Evolutionary conservation across 2,888 invertebrate species (phyloP), one percentile per base, ranked within the genome.

Genomic region (Lepidochrysops patricia): DNA sequence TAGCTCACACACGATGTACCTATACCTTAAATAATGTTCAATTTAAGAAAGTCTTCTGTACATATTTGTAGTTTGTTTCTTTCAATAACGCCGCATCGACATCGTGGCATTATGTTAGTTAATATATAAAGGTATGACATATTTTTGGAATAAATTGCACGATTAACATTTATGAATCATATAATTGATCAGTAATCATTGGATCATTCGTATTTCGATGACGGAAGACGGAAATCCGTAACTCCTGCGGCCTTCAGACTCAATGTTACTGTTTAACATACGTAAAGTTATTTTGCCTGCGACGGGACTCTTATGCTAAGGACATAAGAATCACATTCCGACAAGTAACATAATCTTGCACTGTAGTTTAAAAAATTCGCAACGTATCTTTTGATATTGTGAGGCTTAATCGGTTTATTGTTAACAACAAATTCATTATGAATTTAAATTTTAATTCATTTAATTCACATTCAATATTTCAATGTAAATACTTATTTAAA

Each of bases 171-270:
- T 29, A 23, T 23, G 23, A 43, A 23, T 43, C 43, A 43, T 23
- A 23, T 43, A 43, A 43, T 23, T 43, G 19, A 43, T 43, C 19
- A 4, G 19, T 43, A 43, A 43, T 43, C 43, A 7, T 9, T 29
- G 29, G 29, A 43, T 43, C 43, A 19, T 12, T n/a, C n/a, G n/a
- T 6, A 26, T 52, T 52, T 27, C 27, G 26, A 52, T 52, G 52
- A 27, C 52, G 52, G 52, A 54, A 54, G 54, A 15, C 54, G 54
- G 54, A 54, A 54, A 54, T 32, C 32, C 54, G 23, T 12, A 23
- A 49, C 19, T 23, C 12, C 13, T 15, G 9, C 15, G 12, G 29
- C 54, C 54, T 54, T 54, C 19, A 32, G 12, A n/a, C 12, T 19
- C 29, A 29, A 32, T 54, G 54, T 13, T 13, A 27, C 9, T 1